Percentiles rank a stretch among this genome's conserved stretches.
Conservation (phyloP, 2,113 vertebrate genomes). For the Amazona vittata region DNA sequence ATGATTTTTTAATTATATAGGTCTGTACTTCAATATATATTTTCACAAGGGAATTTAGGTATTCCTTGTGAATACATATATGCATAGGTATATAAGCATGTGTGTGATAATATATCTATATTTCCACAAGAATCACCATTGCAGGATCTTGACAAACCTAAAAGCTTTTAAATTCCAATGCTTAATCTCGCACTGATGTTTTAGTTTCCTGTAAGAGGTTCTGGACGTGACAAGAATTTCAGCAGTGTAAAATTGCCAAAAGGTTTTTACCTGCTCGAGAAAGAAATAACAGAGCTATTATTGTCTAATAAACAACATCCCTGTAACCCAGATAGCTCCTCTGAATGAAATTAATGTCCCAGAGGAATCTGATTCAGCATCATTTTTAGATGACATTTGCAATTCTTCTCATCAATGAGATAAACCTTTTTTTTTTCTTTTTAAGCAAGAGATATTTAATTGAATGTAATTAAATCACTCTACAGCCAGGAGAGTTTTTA, state of each 20-base stretch:
- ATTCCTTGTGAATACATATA: neutral
- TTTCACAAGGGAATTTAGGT: neutral
- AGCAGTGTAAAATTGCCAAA: neutral
- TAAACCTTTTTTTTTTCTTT: neutral
- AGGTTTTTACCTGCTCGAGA: slow-evolving; percentile 35
- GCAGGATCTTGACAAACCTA: neutral
- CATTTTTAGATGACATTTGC: neutral
- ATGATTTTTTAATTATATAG: too few species aligned
- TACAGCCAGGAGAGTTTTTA: neutral
- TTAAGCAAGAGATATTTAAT: neutral
- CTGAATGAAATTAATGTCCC: neutral
- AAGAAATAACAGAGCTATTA: slow-evolving; percentile 20
- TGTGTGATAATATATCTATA: too few species aligned
- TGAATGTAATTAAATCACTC: slow-evolving; percentile 40
- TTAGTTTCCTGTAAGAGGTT: slow-evolving; percentile 10
- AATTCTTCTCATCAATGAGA: neutral
- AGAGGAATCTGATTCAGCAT: neutral
- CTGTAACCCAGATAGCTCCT: neutral
- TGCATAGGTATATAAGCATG: rapidly evolving
- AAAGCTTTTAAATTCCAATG: slow-evolving; percentile 12
- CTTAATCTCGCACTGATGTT: neutral
- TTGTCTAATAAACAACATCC: slow-evolving; percentile 40
- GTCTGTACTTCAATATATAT: neutral
- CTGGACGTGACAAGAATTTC: neutral
- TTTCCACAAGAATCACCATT: neutral